Conservation (phyloP, 1,140 invertebrate genomes). For the Pomacea maculata region DNA sequence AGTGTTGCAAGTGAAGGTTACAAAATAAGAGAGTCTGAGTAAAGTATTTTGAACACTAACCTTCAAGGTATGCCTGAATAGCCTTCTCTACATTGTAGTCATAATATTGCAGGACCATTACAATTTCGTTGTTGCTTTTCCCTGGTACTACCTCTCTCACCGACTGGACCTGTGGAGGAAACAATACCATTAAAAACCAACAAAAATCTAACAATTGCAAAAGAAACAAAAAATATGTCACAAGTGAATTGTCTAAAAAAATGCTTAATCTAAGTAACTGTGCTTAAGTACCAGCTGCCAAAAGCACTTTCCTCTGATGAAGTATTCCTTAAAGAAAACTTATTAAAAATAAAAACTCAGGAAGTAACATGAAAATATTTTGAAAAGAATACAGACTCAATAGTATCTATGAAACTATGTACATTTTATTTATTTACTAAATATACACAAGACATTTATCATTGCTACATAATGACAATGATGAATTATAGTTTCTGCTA, state of each 20-base stretch:
- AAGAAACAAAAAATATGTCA: too few relatives aligned
- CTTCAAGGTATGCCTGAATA: slow-evolving; percentile 60
- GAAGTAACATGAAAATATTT: too few relatives aligned
- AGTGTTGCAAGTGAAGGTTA: too few relatives aligned
- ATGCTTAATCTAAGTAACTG: too few relatives aligned
- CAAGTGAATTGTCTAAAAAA: too few relatives aligned
- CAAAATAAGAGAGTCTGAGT: too few relatives aligned
- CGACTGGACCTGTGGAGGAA: slow-evolving; percentile 51
- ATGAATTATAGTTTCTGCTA: not conserved
- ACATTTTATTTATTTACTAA: not conserved
- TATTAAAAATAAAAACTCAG: too few relatives aligned
- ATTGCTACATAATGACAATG: not conserved
- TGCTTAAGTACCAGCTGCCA: too few relatives aligned
- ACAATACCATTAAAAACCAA: not conserved
- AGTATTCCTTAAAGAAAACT: too few relatives aligned
- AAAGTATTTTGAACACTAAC: slow-evolving; percentile 31
- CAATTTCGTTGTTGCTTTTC: slow-evolving; percentile 61
- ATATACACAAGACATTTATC: not conserved
- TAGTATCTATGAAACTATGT: not conserved
- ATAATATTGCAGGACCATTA: slow-evolving; percentile 62
- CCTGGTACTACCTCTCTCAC: slow-evolving; percentile 59
- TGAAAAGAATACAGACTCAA: too few relatives aligned
- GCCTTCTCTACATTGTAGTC: slow-evolving; percentile 61
- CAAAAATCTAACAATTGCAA: too few relatives aligned
- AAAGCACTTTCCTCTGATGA: too few relatives aligned